These are phyloP conservation scores for Pycnomerus fuliginosus DNA, from an alignment of 2,888 invertebrate genomes.

Conservation along the genomic window DNA sequence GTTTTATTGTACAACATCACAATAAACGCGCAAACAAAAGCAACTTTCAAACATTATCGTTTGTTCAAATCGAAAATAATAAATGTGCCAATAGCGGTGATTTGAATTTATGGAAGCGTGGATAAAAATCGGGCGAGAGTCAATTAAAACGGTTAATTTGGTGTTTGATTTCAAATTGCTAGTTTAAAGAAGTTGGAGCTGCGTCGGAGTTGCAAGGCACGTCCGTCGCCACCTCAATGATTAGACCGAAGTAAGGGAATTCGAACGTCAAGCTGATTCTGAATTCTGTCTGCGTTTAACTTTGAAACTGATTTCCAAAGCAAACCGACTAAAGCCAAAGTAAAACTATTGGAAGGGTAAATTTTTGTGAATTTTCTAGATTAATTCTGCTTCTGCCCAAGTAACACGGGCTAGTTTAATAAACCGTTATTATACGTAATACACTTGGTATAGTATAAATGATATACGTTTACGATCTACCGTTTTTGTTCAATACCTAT, in stretches of 20 bases:
- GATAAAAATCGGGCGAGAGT: no score
- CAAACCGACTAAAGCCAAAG: conserved; percentile 37
- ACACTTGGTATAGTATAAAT: no score
- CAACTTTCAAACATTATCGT: conserved; percentile 14
- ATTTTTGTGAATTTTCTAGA: no score
- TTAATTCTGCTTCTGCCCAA: no score
- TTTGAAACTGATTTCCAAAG: conserved; percentile 45
- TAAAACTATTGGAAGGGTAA: no score
- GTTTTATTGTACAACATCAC: conserved; percentile 11
- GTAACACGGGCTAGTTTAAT: no score
- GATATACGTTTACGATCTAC: no score
- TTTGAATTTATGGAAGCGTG: no score
- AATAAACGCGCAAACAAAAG: conserved; percentile 16
- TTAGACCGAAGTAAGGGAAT: conserved; percentile 41
- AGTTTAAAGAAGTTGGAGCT: background rate
- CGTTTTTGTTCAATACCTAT: no score
- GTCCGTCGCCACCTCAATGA: conserved; percentile 40
- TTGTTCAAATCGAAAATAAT: conserved; percentile 5
- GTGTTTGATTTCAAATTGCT: background rate
- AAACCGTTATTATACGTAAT: no score
- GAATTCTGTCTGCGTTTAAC: conserved; percentile 36
- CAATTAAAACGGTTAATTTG: no score
- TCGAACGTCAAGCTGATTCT: conserved; percentile 40
- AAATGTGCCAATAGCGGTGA: conserved; percentile 8
- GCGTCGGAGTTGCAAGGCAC: conserved; percentile 35